phyloP scores from a whole-genome alignment of 1,140 invertebrate genomes.

The Brachionus koreanus region DNA sequence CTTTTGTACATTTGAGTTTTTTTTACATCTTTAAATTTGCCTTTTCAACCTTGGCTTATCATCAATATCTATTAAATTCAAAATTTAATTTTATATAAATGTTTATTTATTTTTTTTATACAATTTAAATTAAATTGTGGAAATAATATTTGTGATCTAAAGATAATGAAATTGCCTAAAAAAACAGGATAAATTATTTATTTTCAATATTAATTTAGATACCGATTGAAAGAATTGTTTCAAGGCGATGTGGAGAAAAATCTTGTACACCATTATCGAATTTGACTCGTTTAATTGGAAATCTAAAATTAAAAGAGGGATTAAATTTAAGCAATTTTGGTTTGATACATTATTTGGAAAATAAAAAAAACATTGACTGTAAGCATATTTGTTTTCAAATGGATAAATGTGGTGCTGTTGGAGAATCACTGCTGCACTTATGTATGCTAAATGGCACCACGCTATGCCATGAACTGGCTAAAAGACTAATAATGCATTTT shows the following conservation, averaged over 20 bases:
- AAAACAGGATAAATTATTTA: no score
- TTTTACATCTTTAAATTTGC: no score
- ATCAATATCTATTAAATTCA: no score
- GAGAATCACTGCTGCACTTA: constrained; percentile 87
- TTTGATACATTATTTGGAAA: background rate
- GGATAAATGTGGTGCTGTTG: constrained; percentile 85
- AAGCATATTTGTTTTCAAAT: constrained; percentile 82
- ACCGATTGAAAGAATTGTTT: constrained; percentile 14
- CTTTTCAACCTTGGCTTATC: no score
- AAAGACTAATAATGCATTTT: constrained; percentile 80
- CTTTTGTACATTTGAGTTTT: no score
- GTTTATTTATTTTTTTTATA: no score
- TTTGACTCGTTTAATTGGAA: background rate
- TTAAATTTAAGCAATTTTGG: background rate
- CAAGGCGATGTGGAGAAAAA: background rate
- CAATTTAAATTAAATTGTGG: no score
- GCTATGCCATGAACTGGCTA: constrained; percentile 84
- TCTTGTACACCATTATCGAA: background rate
- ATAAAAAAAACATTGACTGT: background rate
- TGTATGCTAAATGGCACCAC: constrained; percentile 86
- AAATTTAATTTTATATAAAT: no score
- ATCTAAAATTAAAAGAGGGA: background rate
- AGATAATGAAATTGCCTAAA: no score
- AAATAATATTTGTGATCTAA: no score
- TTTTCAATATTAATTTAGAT: background rate